Evolutionary conservation across 2,888 invertebrate genomes (phyloP).

Genomic region (Timema cristinae): DNA sequence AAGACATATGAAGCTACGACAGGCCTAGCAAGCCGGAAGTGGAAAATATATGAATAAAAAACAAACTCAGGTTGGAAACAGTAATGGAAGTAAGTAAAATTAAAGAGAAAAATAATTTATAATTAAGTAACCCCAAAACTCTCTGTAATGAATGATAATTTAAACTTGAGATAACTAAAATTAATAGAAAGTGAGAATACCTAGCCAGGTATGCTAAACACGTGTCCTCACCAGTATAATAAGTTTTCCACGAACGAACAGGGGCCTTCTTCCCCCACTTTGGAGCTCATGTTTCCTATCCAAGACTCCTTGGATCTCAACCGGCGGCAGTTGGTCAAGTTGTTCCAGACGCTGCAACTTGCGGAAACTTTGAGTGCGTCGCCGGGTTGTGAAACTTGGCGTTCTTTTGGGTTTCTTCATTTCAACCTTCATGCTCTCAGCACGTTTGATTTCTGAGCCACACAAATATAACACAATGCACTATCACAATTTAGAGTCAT

Average conservation of each 20-base stretch:
- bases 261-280: constrained; percentile 89
- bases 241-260: constrained; percentile 92
- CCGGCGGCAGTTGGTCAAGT: constrained; percentile 67
- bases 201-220: neutral
- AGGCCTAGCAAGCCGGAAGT: too few species aligned
- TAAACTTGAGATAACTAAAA: neutral
- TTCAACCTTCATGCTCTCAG: constrained; percentile 82
- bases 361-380: constrained; percentile 83
- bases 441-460: constrained; percentile 61
- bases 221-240: constrained; percentile 61
- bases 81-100: too few species aligned
- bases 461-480: neutral
- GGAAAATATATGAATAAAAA: too few species aligned
- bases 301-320: constrained; percentile 84
- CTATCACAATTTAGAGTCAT: too few species aligned
- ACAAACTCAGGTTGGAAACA: too few species aligned
- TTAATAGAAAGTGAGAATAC: neutral
- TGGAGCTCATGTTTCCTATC: constrained; percentile 95
- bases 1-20: too few species aligned
- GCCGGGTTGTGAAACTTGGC: constrained; percentile 90
- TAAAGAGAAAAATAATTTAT: too few species aligned
- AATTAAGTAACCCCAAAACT: too few species aligned
- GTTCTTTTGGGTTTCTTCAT: constrained; percentile 83
- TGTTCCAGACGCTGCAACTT: constrained; percentile 60
- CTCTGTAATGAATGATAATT: too few species aligned